Percentiles rank a stretch among this genome's conserved stretches.
Evolutionary conservation across 2,797 vertebrate genomes (phyloP).

Genomic region (Podargus strigoides): DNA sequence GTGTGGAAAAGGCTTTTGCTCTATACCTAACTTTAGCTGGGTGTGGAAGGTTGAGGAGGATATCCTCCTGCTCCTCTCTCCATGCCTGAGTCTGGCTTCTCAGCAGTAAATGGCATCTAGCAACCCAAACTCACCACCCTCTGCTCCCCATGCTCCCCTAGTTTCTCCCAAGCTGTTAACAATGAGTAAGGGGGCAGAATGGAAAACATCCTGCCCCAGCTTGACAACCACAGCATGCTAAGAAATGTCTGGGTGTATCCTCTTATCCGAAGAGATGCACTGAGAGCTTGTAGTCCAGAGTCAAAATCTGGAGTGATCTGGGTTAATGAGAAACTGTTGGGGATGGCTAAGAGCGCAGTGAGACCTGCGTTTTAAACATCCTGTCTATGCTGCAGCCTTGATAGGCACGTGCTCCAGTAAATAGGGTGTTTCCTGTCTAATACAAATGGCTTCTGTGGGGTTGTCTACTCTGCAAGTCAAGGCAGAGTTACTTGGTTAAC

Average conservation of each 20-base stretch:
- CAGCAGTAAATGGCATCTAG: too few species aligned
- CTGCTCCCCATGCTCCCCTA: fast-evolving
- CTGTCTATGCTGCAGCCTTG: not conserved
- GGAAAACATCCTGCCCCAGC: not conserved
- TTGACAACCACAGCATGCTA: fast-evolving
- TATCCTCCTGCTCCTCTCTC: not conserved
- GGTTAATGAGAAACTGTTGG: not conserved
- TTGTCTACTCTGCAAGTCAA: not conserved
- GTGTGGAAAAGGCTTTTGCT: not conserved
- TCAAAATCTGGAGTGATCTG: not conserved
- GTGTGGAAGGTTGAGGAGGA: not conserved
- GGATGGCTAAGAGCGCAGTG: not conserved
- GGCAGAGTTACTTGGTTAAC: not conserved
- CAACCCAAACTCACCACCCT: not conserved
- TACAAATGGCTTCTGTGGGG: not conserved
- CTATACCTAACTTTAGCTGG: not conserved
- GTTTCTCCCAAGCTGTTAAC: not conserved
- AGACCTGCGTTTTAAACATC: not conserved
- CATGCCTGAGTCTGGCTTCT: not conserved
- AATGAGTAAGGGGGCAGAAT: not conserved
- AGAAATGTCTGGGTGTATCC: not conserved
- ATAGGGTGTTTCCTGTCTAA: not conserved
- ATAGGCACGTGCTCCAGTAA: not conserved
- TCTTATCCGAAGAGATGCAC: not conserved
- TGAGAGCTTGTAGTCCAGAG: not conserved